phyloP scores from a whole-genome alignment of 2,797 vertebrate species.

The Myripristis murdjan region DNA sequence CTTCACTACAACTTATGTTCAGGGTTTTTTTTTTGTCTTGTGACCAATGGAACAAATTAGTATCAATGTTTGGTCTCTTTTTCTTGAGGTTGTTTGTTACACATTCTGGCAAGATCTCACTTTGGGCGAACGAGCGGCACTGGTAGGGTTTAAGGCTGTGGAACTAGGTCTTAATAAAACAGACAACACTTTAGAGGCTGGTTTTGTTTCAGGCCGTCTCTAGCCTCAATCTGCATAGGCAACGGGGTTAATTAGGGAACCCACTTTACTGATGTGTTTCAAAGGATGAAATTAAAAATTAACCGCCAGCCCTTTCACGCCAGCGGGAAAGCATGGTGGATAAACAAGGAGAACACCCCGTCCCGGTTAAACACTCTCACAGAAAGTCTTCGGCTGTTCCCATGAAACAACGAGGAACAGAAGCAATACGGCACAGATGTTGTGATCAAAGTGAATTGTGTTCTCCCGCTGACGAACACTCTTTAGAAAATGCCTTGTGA shows the following conservation, averaged over 20 bases:
- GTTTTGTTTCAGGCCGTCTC: conserved; percentile 71
- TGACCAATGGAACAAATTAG: conserved; percentile 19
- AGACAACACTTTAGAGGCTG: conserved; percentile 61
- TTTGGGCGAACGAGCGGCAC: conserved; percentile 12
- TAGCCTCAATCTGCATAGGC: conserved; percentile 77
- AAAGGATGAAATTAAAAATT: conserved; percentile 85
- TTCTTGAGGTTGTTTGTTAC: conserved; percentile 24
- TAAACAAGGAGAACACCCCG: conserved; percentile 75
- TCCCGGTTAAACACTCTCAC: conserved; percentile 69
- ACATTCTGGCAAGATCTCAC: neutral
- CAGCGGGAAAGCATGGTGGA: conserved; percentile 64
- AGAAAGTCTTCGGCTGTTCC: conserved; percentile 64
- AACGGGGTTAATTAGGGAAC: conserved; percentile 83
- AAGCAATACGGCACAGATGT: conserved; percentile 67
- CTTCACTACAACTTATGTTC: neutral
- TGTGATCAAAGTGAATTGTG: conserved; percentile 71
- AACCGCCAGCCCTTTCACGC: conserved; percentile 69
- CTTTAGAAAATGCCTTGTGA: conserved; percentile 22
- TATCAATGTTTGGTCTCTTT: conserved; percentile 17
- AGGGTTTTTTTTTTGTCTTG: conserved; percentile 18
- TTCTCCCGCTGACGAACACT: conserved; percentile 31
- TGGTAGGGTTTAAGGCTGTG: conserved; percentile 51
- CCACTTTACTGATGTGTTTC: conserved; percentile 82
- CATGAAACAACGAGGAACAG: conserved; percentile 62
- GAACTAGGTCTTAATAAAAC: conserved; percentile 72